Evolutionary conservation across 2,113 vertebrate genomes (phyloP).

Genomic region (Microtus montanus): DNA sequence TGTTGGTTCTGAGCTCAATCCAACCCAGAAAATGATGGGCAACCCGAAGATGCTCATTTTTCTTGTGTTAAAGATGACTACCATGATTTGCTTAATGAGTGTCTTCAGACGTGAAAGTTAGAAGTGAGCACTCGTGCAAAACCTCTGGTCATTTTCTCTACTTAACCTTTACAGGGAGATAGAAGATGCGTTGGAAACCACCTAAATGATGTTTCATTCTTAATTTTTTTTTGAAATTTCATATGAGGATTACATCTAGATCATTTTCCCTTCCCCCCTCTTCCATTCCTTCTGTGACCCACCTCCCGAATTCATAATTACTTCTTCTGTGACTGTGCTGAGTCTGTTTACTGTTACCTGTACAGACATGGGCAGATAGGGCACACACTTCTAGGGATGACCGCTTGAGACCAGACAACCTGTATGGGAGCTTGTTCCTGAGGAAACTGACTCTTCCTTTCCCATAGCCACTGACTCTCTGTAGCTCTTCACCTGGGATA

Average conservation of each 20-base stretch:
- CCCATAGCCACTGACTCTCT: not conserved
- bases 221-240: not conserved
- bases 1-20: not conserved
- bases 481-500: not conserved
- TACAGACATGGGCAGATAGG: not conserved
- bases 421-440: not conserved
- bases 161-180: not conserved
- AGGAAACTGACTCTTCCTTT: not conserved
- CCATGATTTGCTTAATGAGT: conserved; percentile 21
- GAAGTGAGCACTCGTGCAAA: not conserved
- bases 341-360: not conserved
- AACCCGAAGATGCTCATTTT: not conserved
- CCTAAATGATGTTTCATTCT: not conserved
- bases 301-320: not conserved
- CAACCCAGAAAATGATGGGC: conserved; percentile 27
- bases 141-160: not conserved
- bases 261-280: not conserved
- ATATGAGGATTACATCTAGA: not conserved
- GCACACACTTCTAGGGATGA: not conserved
- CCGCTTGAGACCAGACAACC: not conserved
- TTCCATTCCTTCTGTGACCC: not conserved
- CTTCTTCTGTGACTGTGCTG: not conserved
- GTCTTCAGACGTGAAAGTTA: conserved; percentile 5
- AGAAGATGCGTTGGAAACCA: not conserved
- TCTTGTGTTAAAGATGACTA: not conserved